phyloP scores from a whole-genome alignment of 1,140 invertebrate genomes.

The Nomia melanderi region DNA sequence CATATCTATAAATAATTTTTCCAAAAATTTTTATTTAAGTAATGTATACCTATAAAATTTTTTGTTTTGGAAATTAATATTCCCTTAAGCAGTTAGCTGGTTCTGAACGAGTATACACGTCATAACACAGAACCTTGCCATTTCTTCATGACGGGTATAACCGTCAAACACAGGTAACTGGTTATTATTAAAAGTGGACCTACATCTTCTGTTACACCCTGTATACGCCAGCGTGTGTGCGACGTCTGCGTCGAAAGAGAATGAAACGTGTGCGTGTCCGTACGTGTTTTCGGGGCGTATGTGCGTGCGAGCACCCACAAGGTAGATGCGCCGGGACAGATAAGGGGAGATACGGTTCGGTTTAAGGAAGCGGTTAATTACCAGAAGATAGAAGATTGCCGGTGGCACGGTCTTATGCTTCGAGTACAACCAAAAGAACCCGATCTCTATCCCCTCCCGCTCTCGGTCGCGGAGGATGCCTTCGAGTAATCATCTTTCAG shows the following conservation, averaged over 20 bases:
- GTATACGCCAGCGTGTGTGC: background rate
- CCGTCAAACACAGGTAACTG: no score
- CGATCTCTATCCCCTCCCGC: constrained; percentile 9
- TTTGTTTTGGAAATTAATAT: no score
- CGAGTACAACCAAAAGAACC: constrained; percentile 55
- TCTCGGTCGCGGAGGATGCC: constrained; percentile 42
- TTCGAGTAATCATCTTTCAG: constrained; percentile 55
- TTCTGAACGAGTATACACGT: no score
- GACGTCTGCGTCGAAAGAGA: no score
- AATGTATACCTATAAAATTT: no score
- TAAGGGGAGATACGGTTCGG: constrained; percentile 72
- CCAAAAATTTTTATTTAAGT: no score
- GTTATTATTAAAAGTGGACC: no score
- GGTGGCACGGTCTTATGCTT: constrained; percentile 60
- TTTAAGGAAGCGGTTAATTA: constrained; percentile 80
- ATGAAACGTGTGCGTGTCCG: background rate
- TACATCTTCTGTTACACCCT: no score
- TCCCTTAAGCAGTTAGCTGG: no score
- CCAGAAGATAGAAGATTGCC: constrained; percentile 74
- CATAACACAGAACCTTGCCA: no score
- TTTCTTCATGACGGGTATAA: no score
- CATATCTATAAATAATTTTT: no score
- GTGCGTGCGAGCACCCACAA: constrained; percentile 33
- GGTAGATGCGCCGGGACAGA: constrained; percentile 60
- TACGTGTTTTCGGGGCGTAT: constrained; percentile 22